Evolutionary conservation across 64 coral and sea anemone species (phyloP).

Genomic region (Montipora capricornis): DNA sequence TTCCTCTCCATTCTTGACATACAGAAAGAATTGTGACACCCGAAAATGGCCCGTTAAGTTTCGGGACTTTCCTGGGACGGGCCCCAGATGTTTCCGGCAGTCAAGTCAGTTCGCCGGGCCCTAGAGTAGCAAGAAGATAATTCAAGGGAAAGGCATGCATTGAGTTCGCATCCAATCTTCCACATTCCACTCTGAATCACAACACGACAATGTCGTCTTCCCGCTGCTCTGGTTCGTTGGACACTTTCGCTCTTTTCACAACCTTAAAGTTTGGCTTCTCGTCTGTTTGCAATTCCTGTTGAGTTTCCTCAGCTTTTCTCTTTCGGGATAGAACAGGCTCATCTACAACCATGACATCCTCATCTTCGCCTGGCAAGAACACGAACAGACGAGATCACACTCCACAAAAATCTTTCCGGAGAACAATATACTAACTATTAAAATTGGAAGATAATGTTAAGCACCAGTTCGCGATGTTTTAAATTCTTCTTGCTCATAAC

Average conservation of each 20-base stretch:
- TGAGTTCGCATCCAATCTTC: not conserved
- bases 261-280: constrained; percentile 16
- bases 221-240: not conserved
- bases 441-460: not conserved
- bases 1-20: too few species aligned
- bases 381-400: not conserved
- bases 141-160: too few species aligned
- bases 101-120: too few species aligned
- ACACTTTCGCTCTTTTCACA: not conserved
- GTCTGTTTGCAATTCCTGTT: not conserved
- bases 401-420: not conserved
- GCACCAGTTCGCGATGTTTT: too few species aligned
- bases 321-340: constrained; percentile 64
- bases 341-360: constrained; percentile 67
- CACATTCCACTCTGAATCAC: not conserved
- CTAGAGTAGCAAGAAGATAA: too few species aligned
- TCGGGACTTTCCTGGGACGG: too few species aligned
- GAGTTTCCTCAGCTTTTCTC: constrained; percentile 55
- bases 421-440: not conserved
- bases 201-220: constrained; percentile 61
- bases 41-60: too few species aligned
- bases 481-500: too few species aligned
- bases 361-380: constrained; percentile 20
- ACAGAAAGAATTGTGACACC: too few species aligned
- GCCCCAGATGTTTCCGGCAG: too few species aligned